Percentiles rank a stretch among this genome's conserved stretches.
phyloP scores from a whole-genome alignment of 2,888 invertebrate species.

The Harpagoxenus sublaevis region DNA sequence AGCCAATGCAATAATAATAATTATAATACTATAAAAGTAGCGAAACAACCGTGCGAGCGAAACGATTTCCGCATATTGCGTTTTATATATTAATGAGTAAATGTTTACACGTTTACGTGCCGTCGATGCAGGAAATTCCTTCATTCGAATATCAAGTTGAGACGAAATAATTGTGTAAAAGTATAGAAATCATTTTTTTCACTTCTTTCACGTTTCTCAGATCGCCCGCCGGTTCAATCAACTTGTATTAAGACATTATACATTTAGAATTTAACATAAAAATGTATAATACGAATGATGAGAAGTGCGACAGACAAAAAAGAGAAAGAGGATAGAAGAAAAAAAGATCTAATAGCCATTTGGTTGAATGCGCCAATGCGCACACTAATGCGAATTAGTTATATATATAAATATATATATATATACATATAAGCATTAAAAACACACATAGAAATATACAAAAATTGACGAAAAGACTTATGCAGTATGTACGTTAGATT shows the following conservation, averaged over 20 bases:
- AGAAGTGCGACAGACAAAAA: slow-evolving; percentile 2
- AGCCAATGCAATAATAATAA: slow-evolving; percentile 81
- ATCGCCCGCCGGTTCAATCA: slow-evolving; percentile 77
- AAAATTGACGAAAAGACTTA: slow-evolving; percentile 19
- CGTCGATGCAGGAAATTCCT: neutral
- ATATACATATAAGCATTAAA: slow-evolving; percentile 3
- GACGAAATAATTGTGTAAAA: neutral
- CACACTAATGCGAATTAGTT: neutral
- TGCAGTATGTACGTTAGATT: neutral
- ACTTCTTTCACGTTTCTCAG: slow-evolving; percentile 73
- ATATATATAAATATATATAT: neutral
- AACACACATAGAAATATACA: neutral
- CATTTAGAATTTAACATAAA: slow-evolving; percentile 75
- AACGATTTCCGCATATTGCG: slow-evolving; percentile 55
- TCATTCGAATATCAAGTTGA: neutral
- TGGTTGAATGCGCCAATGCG: slow-evolving; percentile 28
- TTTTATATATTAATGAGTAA: neutral
- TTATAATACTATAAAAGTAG: slow-evolving; percentile 64
- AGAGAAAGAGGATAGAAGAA: slow-evolving; percentile 17
- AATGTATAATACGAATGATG: slow-evolving; percentile 15
- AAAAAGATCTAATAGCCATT: slow-evolving; percentile 7
- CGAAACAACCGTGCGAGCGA: slow-evolving; percentile 75
- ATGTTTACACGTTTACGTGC: neutral
- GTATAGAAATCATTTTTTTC: slow-evolving; percentile 59
- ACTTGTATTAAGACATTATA: slow-evolving; percentile 70